Base-by-base conservation (phyloP, 64 coral and sea anemone genomes). In the Orbicella faveolata region DNA sequence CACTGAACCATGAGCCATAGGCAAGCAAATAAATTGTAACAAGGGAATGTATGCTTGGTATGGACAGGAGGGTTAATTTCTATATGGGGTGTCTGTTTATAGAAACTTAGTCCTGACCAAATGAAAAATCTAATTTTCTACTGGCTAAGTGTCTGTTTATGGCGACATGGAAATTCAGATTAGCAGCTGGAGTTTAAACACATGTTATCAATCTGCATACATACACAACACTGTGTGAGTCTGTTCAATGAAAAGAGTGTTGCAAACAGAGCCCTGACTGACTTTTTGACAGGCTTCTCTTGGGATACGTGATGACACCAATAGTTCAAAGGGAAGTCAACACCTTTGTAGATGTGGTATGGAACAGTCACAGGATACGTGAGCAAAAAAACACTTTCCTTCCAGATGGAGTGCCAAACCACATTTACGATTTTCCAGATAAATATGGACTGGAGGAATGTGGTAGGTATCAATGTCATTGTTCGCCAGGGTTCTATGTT, bases 261-360 rank as follows among this genome's bases (percentile, higher is more conserved):
- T 26, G n/a, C 9, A 35, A 26, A 26, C 73, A 75, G 73, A 75
- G 34, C 76, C 51, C 76, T 48, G 76, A 53, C 76, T 78, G 76
- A 39, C 76, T 79, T 52, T 51, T 79, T 79, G 44, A 79, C 74
- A 90, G 89, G 66, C 70, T 90, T 75, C 86, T 94, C 67, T 75
- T 94, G 59, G 88, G 82, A 36, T 94, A 75, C 64, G 73, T 90
- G 39, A 75, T 54, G 87, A 77, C 76, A 73, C 87, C 87, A 53
- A 53, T 61, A 13, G 20, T 88, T 12, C 87, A 88, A 21, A 88
- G 55, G 51, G 87, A 88, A 75, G 44, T 88, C 51, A 74, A 88
- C 55, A 77, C 74, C 52, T 88, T 88, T 75, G 73, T 74, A 76
- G 87, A 88, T 61, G 48, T 61, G 36, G 74, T 88, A 36, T 88